phyloP scores from a whole-genome alignment of 2,888 invertebrate species.

The Saturnia japonica region DNA sequence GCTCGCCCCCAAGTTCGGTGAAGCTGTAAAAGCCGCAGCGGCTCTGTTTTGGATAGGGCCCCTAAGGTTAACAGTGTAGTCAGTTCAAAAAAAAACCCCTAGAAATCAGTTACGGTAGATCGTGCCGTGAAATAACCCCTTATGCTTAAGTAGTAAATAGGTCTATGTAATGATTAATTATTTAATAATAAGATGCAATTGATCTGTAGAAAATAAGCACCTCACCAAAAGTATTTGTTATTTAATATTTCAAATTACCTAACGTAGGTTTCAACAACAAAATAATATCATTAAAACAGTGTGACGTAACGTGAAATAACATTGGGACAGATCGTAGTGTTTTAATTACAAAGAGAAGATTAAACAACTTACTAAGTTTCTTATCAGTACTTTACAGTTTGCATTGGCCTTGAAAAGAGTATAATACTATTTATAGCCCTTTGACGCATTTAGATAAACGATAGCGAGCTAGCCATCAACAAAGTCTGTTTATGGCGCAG shows the following conservation, averaged over 20 bases:
- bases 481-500: conserved; percentile 12
- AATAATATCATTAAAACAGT: background rate
- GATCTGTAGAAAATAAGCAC: background rate
- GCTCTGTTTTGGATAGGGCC: too few species aligned
- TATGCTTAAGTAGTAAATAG: too few species aligned
- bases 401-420: conserved; percentile 2
- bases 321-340: background rate
- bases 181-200: too few species aligned
- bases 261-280: too few species aligned
- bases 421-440: conserved; percentile 6
- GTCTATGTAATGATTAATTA: too few species aligned
- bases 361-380: background rate
- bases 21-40: too few species aligned
- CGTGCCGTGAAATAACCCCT: too few species aligned
- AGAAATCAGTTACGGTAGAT: too few species aligned
- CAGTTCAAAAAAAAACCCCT: too few species aligned
- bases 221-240: background rate
- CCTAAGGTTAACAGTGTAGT: too few species aligned
- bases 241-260: background rate
- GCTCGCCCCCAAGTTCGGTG: too few species aligned
- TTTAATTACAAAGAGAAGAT: background rate
- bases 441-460: conserved; percentile 9
- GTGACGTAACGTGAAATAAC: background rate
- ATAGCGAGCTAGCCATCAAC: conserved; percentile 9
- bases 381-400: background rate